Evolutionary conservation across 30 jellyfish, hydroid and myxozoan genomes (phyloP).

Genomic region (Turritopsis rubra): DNA sequence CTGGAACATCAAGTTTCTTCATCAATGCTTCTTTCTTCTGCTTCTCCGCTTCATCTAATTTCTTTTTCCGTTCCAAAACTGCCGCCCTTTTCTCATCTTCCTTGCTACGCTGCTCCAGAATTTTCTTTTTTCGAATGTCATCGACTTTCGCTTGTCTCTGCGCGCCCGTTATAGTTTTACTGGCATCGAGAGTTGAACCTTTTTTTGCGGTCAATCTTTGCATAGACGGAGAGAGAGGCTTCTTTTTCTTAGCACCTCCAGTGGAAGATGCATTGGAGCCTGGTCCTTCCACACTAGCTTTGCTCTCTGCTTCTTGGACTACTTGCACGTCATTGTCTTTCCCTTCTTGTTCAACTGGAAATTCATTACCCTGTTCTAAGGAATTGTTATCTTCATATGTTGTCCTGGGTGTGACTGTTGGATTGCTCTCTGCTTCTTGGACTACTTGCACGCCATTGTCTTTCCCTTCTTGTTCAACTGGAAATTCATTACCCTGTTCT

Average conservation of each 20-base stretch:
- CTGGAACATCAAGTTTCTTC: conserved; percentile 23
- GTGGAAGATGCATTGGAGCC: neutral
- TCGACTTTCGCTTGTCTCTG: conserved; percentile 26
- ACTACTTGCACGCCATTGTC: neutral
- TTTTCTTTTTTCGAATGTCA: conserved; percentile 16
- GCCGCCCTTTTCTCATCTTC: conserved; percentile 42
- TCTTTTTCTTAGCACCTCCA: conserved; percentile 3
- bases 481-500: neutral
- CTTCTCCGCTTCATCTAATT: conserved; percentile 29
- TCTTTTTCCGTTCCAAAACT: conserved; percentile 34
- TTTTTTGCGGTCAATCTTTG: conserved; percentile 29
- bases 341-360: neutral
- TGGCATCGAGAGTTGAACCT: conserved; percentile 14
- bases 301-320: neutral
- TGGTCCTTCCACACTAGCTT: neutral
- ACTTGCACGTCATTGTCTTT: neutral
- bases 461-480: neutral
- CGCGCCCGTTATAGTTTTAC: conserved; percentile 12
- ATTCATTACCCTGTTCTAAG: neutral
- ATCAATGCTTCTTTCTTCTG: conserved; percentile 30
- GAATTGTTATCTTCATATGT: neutral
- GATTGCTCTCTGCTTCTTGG: neutral
- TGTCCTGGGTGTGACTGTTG: neutral
- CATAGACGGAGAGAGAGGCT: conserved; percentile 33
- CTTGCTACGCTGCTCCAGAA: conserved; percentile 7